A percentile compares a stretch with the other conserved stretches of the same genome.
phyloP scores from a whole-genome alignment of 2,888 invertebrate genomes.

The Drosophila mettleri region DNA sequence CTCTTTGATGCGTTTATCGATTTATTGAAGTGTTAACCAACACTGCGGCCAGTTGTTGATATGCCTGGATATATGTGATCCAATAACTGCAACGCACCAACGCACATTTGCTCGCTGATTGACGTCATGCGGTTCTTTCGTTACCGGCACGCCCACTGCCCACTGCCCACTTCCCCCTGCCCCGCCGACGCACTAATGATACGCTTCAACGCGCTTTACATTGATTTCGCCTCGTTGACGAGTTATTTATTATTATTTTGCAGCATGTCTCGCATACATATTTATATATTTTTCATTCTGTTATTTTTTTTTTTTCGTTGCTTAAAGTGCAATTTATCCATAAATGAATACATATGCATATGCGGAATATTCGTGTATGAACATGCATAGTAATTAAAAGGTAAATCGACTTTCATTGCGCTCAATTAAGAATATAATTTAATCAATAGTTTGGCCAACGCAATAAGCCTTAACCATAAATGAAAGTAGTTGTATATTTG shows the following conservation, averaged over 20 bases:
- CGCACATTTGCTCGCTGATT: conserved; percentile 41
- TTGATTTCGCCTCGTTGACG: conserved; percentile 70
- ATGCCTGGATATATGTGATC: conserved; percentile 42
- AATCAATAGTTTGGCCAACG: conserved; percentile 38
- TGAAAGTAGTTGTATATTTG: not conserved
- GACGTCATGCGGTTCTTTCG: conserved; percentile 55
- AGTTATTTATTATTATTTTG: conserved; percentile 71
- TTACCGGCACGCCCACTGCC: conserved; percentile 48
- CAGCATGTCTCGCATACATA: conserved; percentile 37
- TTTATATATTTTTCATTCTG: conserved; percentile 15
- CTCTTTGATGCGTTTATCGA: conserved; percentile 79
- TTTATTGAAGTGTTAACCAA: conserved; percentile 79
- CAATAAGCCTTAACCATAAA: not conserved
- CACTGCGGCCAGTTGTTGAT: conserved; percentile 73
- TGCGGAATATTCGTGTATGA: not conserved
- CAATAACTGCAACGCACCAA: conserved; percentile 13
- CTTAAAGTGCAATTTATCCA: conserved; percentile 43
- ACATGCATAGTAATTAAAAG: conserved; percentile 56
- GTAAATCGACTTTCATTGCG: conserved; percentile 53
- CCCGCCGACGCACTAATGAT: conserved; percentile 57
- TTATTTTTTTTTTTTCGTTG: conserved; percentile 40
- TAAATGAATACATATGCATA: not conserved
- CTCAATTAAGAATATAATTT: conserved; percentile 58
- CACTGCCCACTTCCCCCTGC: too few relatives aligned
- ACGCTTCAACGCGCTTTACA: conserved; percentile 71